phyloP scores from a whole-genome alignment of 2,888 invertebrate species.

The Brachylomia viminalis region DNA sequence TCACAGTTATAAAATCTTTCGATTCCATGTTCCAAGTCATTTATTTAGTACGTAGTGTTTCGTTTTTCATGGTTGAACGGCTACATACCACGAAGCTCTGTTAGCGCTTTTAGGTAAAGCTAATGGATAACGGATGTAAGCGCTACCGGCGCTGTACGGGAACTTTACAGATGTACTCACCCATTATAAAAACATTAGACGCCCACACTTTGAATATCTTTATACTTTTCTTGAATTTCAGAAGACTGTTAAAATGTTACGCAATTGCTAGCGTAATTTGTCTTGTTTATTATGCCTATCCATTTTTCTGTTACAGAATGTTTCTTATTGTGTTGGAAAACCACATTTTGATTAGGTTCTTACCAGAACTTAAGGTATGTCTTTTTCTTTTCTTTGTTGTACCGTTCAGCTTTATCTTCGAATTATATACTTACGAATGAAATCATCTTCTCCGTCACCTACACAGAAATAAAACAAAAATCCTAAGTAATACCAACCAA shows the following conservation, averaged over 20 bases:
- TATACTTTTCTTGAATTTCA: slow-evolving; percentile 48
- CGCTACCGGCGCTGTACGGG: slow-evolving; percentile 32
- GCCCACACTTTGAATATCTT: slow-evolving; percentile 34
- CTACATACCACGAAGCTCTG: slow-evolving; percentile 67
- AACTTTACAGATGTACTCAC: slow-evolving; percentile 55
- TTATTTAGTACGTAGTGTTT: slow-evolving; percentile 43
- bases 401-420: slow-evolving; percentile 1
- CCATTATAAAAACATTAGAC: slow-evolving; percentile 66
- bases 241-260: slow-evolving; percentile 28
- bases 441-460: not conserved
- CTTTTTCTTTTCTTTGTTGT: not conserved
- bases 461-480: not conserved
- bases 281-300: slow-evolving; percentile 35
- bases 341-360: slow-evolving; percentile 43
- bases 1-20: slow-evolving; percentile 26
- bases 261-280: slow-evolving; percentile 39
- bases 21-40: slow-evolving; percentile 46
- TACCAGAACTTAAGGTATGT: slow-evolving; percentile 23
- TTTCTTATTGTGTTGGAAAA: slow-evolving; percentile 15
- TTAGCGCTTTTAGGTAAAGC: slow-evolving; percentile 73
- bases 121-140: slow-evolving; percentile 78
- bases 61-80: slow-evolving; percentile 68
- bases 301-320: slow-evolving; percentile 37
- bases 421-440: not conserved
- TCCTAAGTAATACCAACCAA: not conserved